phyloP scores from a whole-genome alignment of 2,113 vertebrate species.

The Clinocottus analis region DNA sequence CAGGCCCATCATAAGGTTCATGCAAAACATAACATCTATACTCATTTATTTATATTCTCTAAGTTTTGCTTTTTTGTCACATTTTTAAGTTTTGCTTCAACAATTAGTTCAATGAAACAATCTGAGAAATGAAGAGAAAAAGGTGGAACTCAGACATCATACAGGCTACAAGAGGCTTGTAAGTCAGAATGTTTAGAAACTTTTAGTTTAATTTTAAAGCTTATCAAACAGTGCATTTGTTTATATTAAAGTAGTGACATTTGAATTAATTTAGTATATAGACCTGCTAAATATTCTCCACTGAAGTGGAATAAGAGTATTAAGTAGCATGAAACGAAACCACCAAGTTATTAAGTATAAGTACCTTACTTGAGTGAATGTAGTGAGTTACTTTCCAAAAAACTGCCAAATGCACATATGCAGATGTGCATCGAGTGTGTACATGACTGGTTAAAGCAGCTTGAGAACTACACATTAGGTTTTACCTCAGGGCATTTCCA shows the following conservation, averaged over 20 bases:
- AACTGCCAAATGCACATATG: neutral
- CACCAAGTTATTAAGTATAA: neutral
- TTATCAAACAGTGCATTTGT: neutral
- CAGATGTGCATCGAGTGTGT: neutral
- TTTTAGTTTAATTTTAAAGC: neutral
- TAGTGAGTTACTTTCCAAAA: neutral
- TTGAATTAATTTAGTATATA: neutral
- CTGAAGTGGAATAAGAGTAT: neutral
- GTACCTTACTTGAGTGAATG: neutral
- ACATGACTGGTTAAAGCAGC: neutral
- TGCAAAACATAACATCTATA: neutral
- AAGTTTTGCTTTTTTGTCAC: neutral
- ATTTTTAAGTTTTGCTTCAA: neutral
- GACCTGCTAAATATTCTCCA: neutral
- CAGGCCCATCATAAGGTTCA: neutral
- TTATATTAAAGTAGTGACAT: neutral
- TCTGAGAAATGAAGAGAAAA: neutral
- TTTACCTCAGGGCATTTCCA: constrained; percentile 14
- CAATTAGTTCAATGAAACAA: neutral
- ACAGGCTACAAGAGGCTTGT: neutral
- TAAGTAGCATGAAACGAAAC: neutral
- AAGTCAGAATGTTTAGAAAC: neutral
- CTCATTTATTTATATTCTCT: neutral
- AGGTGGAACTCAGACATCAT: neutral
- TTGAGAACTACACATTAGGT: constrained; percentile 21